These are phyloP conservation scores for Neoarius graeffei DNA, from an alignment of 2,113 vertebrate species.

Conservation along the genomic window DNA sequence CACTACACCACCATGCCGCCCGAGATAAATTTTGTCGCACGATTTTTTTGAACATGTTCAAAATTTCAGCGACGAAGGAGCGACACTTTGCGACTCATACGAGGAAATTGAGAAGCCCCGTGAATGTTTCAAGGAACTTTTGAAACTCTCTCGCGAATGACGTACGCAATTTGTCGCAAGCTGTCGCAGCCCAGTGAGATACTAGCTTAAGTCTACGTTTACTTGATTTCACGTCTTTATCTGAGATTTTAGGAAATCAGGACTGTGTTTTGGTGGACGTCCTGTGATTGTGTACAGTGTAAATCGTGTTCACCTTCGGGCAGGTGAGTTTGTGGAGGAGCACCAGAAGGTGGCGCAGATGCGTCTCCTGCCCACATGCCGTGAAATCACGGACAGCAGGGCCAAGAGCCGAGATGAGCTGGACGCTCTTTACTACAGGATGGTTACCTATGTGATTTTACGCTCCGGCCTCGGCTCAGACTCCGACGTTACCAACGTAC, in stretches of 20 bases:
- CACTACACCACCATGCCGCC: too few relatives aligned
- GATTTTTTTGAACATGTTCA: too few relatives aligned
- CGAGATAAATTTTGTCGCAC: too few relatives aligned
- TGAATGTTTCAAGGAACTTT: too few relatives aligned
- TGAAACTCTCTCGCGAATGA: too few relatives aligned
- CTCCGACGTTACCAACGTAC: conserved; percentile 45
- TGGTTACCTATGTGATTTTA: conserved; percentile 79
- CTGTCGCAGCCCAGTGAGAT: too few relatives aligned
- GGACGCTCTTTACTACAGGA: conserved; percentile 76
- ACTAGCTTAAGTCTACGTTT: too few relatives aligned
- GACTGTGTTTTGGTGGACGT: neutral
- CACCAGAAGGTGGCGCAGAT: conserved; percentile 74
- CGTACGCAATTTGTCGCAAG: too few relatives aligned
- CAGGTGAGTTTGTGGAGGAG: conserved; percentile 83
- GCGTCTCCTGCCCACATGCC: conserved; percentile 71
- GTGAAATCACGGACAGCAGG: conserved; percentile 80
- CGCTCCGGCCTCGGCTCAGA: conserved; percentile 71
- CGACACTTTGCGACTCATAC: too few relatives aligned
- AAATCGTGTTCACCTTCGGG: neutral
- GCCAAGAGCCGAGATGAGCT: conserved; percentile 71
- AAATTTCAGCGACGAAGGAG: too few relatives aligned
- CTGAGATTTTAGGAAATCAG: neutral
- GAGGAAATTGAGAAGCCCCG: too few relatives aligned
- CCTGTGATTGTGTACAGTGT: neutral
- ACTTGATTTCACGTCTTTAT: neutral